Conservation (phyloP, 2,113 vertebrate genomes). For the Trogon melanurus region DNA sequence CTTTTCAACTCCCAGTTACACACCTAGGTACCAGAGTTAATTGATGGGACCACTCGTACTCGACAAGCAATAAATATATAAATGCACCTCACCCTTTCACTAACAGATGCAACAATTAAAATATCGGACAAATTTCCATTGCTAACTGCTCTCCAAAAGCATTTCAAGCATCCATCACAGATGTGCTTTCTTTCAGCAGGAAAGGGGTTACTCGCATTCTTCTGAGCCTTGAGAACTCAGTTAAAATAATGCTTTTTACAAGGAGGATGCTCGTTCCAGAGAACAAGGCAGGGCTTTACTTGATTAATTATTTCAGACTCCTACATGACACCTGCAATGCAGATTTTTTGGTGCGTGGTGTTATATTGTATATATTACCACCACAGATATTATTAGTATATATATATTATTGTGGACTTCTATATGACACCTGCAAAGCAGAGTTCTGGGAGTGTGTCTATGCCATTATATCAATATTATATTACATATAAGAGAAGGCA, state of each 20-base stretch:
- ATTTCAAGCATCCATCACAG: too few relatives aligned
- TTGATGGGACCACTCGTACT: rapidly evolving
- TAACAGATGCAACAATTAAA: not conserved
- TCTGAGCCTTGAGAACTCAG: not conserved
- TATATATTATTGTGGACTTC: not conserved
- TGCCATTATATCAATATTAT: not conserved
- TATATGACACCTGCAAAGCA: not conserved
- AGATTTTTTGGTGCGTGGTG: not conserved
- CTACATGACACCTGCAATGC: not conserved
- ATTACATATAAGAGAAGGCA: not conserved
- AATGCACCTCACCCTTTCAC: not conserved
- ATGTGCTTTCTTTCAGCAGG: not conserved
- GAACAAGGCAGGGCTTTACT: rapidly evolving
- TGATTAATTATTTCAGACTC: not conserved
- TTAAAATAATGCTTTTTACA: not conserved
- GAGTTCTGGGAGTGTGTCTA: too few relatives aligned
- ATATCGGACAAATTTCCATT: too few relatives aligned
- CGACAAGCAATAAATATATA: rapidly evolving
- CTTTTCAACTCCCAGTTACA: not conserved
- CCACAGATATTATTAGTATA: not conserved
- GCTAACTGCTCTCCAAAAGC: not conserved
- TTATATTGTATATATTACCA: not conserved
- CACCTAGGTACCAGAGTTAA: not conserved
- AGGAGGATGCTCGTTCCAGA: not conserved
- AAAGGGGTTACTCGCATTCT: not conserved